Conservation (phyloP, 1,140 invertebrate species). For the Cyphomyrmex costatus region DNA sequence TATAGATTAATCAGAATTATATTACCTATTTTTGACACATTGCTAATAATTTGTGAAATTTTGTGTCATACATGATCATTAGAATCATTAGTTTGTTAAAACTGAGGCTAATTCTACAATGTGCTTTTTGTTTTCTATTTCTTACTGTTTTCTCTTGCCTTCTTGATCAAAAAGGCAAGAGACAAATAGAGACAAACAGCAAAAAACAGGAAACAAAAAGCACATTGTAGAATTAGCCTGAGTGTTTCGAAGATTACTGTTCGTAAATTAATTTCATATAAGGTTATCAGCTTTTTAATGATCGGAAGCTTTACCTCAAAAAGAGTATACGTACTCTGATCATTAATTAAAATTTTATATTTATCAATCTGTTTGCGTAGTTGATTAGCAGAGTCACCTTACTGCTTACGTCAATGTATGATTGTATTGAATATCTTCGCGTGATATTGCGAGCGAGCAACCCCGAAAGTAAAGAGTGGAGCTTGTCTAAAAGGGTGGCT, state of each 20-base stretch:
- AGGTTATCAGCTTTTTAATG: too few relatives aligned
- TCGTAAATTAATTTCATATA: background rate
- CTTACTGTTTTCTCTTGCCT: too few relatives aligned
- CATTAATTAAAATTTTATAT: too few relatives aligned
- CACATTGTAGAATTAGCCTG: too few relatives aligned
- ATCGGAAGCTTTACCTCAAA: too few relatives aligned
- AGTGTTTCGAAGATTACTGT: background rate
- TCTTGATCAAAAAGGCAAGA: too few relatives aligned
- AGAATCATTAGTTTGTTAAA: background rate
- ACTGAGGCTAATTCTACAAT: too few relatives aligned
- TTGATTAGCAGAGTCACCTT: background rate
- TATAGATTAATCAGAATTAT: background rate
- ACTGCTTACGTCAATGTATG: background rate
- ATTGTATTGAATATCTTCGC: background rate
- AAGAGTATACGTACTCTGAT: too few relatives aligned
- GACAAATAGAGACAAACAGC: too few relatives aligned
- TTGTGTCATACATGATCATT: background rate
- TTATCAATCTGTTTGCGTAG: too few relatives aligned
- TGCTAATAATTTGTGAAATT: background rate
- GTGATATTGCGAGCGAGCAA: background rate
- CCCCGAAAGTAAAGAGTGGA: background rate
- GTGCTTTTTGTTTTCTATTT: too few relatives aligned
- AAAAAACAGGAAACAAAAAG: too few relatives aligned
- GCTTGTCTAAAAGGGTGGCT: background rate
- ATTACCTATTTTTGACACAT: background rate